Conservation (phyloP, 2,888 invertebrate genomes). For the Phorcus lineatus region DNA sequence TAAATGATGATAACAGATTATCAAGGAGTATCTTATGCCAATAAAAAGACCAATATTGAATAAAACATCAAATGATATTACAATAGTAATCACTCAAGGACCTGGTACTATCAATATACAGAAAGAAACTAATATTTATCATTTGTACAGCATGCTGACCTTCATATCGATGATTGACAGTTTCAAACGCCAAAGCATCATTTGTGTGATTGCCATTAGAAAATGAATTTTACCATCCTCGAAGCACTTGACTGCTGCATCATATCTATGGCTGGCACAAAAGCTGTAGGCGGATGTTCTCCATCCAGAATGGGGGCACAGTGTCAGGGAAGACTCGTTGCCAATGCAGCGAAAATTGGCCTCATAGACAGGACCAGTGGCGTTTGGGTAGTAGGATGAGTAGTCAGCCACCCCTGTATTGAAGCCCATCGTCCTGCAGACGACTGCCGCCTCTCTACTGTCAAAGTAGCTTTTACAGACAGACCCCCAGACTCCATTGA, state of each 20-base stretch:
- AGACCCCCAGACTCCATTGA: conserved; percentile 83
- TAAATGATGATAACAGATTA: no score
- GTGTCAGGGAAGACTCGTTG: conserved; percentile 46
- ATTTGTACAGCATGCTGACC: no score
- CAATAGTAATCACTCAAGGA: no score
- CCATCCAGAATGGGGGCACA: conserved; percentile 64
- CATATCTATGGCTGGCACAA: conserved; percentile 54
- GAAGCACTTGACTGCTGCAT: conserved; percentile 61
- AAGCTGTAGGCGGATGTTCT: conserved; percentile 36
- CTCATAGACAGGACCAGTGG: conserved; percentile 60
- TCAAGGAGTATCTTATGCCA: no score
- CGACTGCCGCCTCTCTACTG: conserved; percentile 82
- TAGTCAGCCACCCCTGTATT: conserved; percentile 33
- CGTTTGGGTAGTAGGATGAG: conserved; percentile 25
- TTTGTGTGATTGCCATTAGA: not conserved
- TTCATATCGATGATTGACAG: no score
- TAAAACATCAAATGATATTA: no score
- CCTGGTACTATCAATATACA: no score
- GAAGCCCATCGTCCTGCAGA: conserved; percentile 53
- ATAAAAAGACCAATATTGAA: no score
- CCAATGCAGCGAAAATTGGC: conserved; percentile 61
- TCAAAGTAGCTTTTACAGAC: conserved; percentile 86
- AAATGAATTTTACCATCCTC: conserved; percentile 50
- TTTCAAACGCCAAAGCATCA: not conserved
- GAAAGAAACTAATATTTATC: no score